Base-by-base conservation (phyloP, 2,113 vertebrate species). In the Zingel zingel region DNA sequence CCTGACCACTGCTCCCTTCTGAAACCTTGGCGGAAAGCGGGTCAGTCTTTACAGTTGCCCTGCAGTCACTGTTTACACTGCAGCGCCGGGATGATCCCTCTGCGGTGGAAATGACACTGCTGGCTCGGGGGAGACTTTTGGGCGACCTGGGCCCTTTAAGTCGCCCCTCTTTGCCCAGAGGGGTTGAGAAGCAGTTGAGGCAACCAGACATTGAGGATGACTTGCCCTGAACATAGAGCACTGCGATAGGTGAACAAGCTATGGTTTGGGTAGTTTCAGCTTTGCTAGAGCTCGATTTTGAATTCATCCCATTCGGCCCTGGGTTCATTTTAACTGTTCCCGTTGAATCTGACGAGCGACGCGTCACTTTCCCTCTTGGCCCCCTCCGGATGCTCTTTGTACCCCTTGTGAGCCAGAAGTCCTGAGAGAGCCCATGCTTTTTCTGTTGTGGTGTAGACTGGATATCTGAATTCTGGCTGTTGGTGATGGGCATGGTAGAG, bases 91-190 rank as follows among this genome's bases (percentile, higher is more conserved):
- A 97, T 19, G 95, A 96, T 45, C 97, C 97, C 89, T 99, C 97
- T 0, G 97, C 97, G 3, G 97, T 98, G 71, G 97, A 98, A 81
- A 98, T 98, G 25, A 98, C 97, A 15, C 94, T 97, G 93, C 97
- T 98, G 57, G 97, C 97, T 25, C 96, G 96, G 87, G 97, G 98
- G 90, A 99, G 96, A 80, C 94, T 96, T 81, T 96, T 95, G 5
- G 19, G 96, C 0, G 89, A 91, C 68, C 51, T 96, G 33, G 93
- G 93, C 43, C 95, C 96, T 89, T 77, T 90, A 9, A 87, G 74
- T 7, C 67, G 77, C 6, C 88, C 95, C 94, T 96, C 95, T 95
- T 94, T 96, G 86, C 93, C 94, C 75, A 96, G 89, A 27, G 93
- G 91, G 3, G 91, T 85, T 59, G 94, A 94, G 88, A 95, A 95